Evolutionary conservation across 35 echinoderm and acorn worm species (phyloP).

Genomic region (Antedon bifida): DNA sequence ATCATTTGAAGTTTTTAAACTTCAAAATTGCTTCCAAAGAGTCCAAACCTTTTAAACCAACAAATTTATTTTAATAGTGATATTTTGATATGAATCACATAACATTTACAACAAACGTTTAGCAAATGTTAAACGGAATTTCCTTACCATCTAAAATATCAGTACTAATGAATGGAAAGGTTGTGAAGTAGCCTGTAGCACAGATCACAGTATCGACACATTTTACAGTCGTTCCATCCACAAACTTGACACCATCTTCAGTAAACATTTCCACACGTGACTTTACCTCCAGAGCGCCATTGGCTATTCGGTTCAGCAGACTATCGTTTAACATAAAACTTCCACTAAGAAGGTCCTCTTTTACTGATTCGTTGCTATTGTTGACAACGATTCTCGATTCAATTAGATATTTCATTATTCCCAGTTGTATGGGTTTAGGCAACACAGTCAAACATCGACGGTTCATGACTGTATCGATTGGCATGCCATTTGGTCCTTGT

Average conservation of each 20-base stretch:
- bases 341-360: not conserved
- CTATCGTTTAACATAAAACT: conserved; percentile 27
- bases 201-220: conserved; percentile 34
- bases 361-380: conserved; percentile 3
- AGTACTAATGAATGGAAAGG: conserved; percentile 26
- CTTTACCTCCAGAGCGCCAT: conserved; percentile 19
- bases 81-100: too few relatives aligned
- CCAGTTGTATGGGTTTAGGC: not conserved
- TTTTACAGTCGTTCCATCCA: conserved; percentile 20
- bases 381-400: conserved; percentile 10
- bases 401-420: not conserved
- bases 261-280: conserved; percentile 20
- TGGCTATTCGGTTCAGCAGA: conserved; percentile 17
- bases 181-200: conserved; percentile 45
- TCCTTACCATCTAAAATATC: conserved; percentile 32
- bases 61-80: too few relatives aligned
- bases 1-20: too few relatives aligned
- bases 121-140: too few relatives aligned
- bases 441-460: not conserved
- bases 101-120: too few relatives aligned
- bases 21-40: too few relatives aligned
- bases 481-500: conserved; percentile 15
- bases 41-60: too few relatives aligned
- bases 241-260: conserved; percentile 12
- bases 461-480: conserved; percentile 33